Evolutionary conservation across 2,888 invertebrate genomes (phyloP).

Genomic region (Spodoptera littoralis): DNA sequence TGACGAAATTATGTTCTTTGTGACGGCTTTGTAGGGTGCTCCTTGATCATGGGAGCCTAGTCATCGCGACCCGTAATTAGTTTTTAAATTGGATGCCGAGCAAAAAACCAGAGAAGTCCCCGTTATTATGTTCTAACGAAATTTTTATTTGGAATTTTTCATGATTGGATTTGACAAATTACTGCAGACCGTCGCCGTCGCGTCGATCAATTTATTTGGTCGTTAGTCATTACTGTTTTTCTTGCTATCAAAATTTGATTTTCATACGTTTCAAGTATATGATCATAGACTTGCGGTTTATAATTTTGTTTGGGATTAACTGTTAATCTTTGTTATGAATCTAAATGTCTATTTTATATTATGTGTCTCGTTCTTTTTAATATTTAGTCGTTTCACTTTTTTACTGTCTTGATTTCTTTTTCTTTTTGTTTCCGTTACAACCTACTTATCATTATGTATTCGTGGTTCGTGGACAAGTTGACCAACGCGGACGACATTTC

Average conservation of each 20-base stretch:
- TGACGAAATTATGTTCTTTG: conserved; percentile 85
- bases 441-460: neutral
- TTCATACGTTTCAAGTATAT: conserved; percentile 27
- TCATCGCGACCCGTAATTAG: conserved; percentile 85
- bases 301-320: conserved; percentile 21
- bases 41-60: conserved; percentile 80
- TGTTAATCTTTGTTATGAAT: conserved; percentile 20
- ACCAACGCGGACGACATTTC: conserved; percentile 1
- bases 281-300: conserved; percentile 27
- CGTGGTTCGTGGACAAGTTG: neutral
- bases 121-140: conserved; percentile 82
- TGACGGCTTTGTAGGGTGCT: conserved; percentile 77
- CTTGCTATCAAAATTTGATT: conserved; percentile 56
- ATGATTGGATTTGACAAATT: conserved; percentile 87
- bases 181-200: conserved; percentile 64
- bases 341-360: conserved; percentile 5
- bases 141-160: conserved; percentile 74
- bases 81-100: conserved; percentile 85
- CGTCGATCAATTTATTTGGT: conserved; percentile 75
- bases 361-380: conserved; percentile 2
- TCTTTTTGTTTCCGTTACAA: neutral
- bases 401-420: neutral
- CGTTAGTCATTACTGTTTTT: conserved; percentile 71
- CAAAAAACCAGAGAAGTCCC: conserved; percentile 82
- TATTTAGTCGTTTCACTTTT: conserved; percentile 3